phyloP scores from a whole-genome alignment of 2,888 invertebrate genomes.

The Dione juno region DNA sequence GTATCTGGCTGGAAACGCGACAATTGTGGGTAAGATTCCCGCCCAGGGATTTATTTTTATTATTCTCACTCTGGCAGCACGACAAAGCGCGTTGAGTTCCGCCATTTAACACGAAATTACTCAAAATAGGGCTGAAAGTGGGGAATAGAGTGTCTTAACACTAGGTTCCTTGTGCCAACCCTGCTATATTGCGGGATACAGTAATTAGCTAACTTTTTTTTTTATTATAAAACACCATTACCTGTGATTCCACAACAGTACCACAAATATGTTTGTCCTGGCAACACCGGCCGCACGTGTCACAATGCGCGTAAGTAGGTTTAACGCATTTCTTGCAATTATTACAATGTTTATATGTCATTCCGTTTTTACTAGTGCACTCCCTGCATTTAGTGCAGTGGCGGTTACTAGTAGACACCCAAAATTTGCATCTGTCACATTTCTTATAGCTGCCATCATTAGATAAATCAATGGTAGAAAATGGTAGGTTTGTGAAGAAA shows the following conservation, averaged over 20 bases:
- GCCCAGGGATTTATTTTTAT: too few species aligned
- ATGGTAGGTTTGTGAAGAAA: constrained; percentile 92
- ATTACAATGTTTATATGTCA: constrained; percentile 90
- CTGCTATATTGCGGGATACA: too few species aligned
- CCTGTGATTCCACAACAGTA: constrained; percentile 69
- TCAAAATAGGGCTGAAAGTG: too few species aligned
- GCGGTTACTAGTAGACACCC: constrained; percentile 76
- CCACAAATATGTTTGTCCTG: constrained; percentile 71
- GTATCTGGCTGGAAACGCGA: too few species aligned
- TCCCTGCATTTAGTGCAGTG: constrained; percentile 72
- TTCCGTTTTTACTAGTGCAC: constrained; percentile 82
- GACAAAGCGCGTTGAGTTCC: too few species aligned
- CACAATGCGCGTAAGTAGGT: constrained; percentile 91
- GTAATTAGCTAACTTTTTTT: too few species aligned
- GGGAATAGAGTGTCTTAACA: too few species aligned
- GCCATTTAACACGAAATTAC: too few species aligned
- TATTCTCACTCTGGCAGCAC: too few species aligned
- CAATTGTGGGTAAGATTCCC: too few species aligned
- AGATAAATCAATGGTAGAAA: constrained; percentile 74
- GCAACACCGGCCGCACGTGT: constrained; percentile 86
- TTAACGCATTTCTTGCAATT: constrained; percentile 93
- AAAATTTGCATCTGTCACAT: constrained; percentile 88
- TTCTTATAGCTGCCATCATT: constrained; percentile 87
- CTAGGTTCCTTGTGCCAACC: too few species aligned
- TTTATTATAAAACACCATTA: too few species aligned